phyloP scores from a whole-genome alignment of 1,140 invertebrate species.

The Drosophila rhopaloa region DNA sequence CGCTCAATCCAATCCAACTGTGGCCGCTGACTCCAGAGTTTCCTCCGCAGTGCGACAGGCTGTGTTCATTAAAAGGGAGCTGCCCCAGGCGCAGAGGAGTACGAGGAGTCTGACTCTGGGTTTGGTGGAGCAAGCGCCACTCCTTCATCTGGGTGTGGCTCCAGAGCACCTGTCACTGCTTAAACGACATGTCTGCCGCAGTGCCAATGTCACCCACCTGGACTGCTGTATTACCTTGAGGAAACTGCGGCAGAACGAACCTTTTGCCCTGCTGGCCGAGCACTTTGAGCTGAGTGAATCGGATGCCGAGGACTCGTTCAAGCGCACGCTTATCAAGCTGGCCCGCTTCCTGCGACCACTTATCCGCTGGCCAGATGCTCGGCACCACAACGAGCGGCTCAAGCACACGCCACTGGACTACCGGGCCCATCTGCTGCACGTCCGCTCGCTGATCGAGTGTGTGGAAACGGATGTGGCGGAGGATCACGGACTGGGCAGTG shows the following conservation, averaged over 20 bases:
- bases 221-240: conserved; percentile 76
- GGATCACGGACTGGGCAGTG: conserved; percentile 55
- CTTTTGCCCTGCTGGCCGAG: conserved; percentile 69
- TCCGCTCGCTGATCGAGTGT: conserved; percentile 79
- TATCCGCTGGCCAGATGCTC: conserved; percentile 72
- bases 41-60: conserved; percentile 68
- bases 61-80: conserved; percentile 68
- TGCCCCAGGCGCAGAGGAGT: conserved; percentile 58
- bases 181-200: conserved; percentile 67
- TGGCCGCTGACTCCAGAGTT: conserved; percentile 21
- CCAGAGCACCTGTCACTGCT: conserved; percentile 55
- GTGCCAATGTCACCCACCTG: conserved; percentile 61
- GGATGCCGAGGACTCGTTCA: conserved; percentile 69
- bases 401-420: conserved; percentile 76
- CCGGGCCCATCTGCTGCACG: conserved; percentile 66
- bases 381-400: conserved; percentile 70
- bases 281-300: conserved; percentile 70
- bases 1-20: conserved; percentile 7
- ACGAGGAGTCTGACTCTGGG: conserved; percentile 67
- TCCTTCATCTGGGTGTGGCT: conserved; percentile 62
- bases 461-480: conserved; percentile 74
- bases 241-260: conserved; percentile 76
- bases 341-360: conserved; percentile 67
- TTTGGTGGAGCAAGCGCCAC: conserved; percentile 65
- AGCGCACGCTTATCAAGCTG: conserved; percentile 56